Evolutionary conservation across 2,888 invertebrate genomes (phyloP), one percentile per base, ranked within the genome.

Genomic region (Sturmia bella): DNA sequence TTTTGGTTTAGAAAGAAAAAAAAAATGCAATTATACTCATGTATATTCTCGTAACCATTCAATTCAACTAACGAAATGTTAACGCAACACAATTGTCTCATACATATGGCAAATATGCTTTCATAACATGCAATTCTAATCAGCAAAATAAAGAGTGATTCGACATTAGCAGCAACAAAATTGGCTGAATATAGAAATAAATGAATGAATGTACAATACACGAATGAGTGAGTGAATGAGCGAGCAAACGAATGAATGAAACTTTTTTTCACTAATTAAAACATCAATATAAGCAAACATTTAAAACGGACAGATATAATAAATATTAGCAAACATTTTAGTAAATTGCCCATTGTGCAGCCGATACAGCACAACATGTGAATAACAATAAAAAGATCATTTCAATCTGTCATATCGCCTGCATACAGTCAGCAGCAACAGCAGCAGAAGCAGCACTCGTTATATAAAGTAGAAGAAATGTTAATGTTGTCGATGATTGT

Each of bases 401-500:
- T 75, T 66, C 39, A 75, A 75, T 48, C 57, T 66, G 37, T 48
- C 32, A 2, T 11, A 32, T 66, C 52, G 52, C 68, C 13, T 52
- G 75, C 52, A 21, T 32, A 13, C 43, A 68, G 75, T 32, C 32
- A 7, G 32, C 32, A 32, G 32, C n/a, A n/a, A n/a, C 32, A 7
- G 32, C 32, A 32, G 32, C n/a, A n/a, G n/a, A n/a, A n/a, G n/a
- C n/a, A n/a, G n/a, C n/a, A n/a, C n/a, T 52, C 52, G 32, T 37
- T 52, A 61, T 37, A 21, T 12, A 37, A 32, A 54, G 59, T 54
- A 24, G 61, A 59, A 70, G 52, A 76, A 74, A 66, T 78, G 69
- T 78, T 78, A 74, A 82, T 74, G 82, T 54, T 77, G 77, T 63
- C 74, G 73, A 74, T 50, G 77, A 68, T 52, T 76, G 75, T 70